Conservation (phyloP, 1,140 invertebrate species). For the Vollenhovia emeryi region DNA sequence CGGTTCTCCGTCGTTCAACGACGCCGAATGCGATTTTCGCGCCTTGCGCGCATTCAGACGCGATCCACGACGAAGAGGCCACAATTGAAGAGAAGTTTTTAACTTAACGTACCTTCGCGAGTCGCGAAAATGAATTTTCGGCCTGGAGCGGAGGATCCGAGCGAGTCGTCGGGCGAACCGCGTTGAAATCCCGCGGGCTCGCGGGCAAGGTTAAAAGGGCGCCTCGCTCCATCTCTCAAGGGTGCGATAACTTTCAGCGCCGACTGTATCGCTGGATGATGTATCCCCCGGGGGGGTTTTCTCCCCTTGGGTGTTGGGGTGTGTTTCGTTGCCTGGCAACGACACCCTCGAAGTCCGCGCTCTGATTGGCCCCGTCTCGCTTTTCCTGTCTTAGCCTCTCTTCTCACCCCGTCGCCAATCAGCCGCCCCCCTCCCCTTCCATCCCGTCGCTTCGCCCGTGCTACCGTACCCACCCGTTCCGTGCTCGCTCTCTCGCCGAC, state of each 20-base stretch:
- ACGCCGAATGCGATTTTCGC: neutral
- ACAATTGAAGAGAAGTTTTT: neutral
- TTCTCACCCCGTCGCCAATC: slow-evolving; percentile 70
- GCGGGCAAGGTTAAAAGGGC: slow-evolving; percentile 66
- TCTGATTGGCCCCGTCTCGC: slow-evolving; percentile 76
- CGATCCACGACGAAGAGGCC: neutral
- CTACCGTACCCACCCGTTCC: slow-evolving; percentile 40
- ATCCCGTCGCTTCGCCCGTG: too few relatives aligned
- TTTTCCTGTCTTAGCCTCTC: slow-evolving; percentile 74
- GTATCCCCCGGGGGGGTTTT: slow-evolving; percentile 78
- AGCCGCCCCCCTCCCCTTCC: slow-evolving; percentile 57
- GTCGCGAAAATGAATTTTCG: slow-evolving; percentile 1
- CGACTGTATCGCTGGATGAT: slow-evolving; percentile 81
- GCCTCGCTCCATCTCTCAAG: slow-evolving; percentile 59
- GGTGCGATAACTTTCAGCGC: slow-evolving; percentile 80
- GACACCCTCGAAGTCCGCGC: slow-evolving; percentile 82
- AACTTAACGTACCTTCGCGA: neutral
- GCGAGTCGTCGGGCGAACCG: neutral
- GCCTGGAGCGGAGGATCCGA: neutral
- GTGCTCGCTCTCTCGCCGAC: slow-evolving; percentile 39
- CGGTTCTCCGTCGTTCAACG: neutral
- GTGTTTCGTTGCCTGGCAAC: slow-evolving; percentile 84
- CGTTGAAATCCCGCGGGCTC: slow-evolving; percentile 34
- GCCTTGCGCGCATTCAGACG: too few relatives aligned
- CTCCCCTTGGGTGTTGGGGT: slow-evolving; percentile 77